These are phyloP conservation scores for Agonum fuliginosum DNA, from an alignment of 2,888 invertebrate species.

Conservation along the genomic window DNA sequence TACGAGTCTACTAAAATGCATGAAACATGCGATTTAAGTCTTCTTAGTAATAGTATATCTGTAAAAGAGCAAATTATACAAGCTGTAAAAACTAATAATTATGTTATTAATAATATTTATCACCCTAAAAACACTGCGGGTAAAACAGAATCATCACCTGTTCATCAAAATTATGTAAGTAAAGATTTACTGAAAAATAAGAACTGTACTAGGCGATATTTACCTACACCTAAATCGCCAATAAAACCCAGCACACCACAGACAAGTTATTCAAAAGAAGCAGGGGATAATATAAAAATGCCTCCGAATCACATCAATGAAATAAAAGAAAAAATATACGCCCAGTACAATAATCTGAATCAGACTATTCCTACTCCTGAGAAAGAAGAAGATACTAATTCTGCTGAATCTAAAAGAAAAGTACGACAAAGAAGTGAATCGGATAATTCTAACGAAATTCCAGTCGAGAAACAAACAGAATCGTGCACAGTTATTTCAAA, in stretches of 20 bases:
- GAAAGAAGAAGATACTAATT: not conserved
- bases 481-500: constrained; percentile 64
- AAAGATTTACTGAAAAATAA: not conserved
- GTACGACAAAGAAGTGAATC: constrained; percentile 50
- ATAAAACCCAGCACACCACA: not conserved
- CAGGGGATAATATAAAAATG: not conserved
- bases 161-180: constrained; percentile 6
- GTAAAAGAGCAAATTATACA: constrained; percentile 9
- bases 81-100: constrained; percentile 1
- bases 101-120: not conserved
- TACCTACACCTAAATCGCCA: constrained; percentile 30
- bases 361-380: not conserved
- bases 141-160: not conserved
- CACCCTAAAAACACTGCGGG: not conserved
- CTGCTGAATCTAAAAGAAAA: constrained; percentile 31
- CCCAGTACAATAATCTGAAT: not conserved
- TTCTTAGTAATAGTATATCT: not conserved
- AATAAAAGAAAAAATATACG: constrained; percentile 26
- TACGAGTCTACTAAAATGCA: not conserved
- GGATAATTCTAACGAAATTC: constrained; percentile 29
- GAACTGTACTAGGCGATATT: not conserved
- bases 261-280: not conserved
- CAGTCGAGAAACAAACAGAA: constrained; percentile 15
- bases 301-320: not conserved
- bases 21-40: not conserved